Evolutionary conservation across 2,113 vertebrate genomes (phyloP).

Genomic region (Mormyrus lacerda): DNA sequence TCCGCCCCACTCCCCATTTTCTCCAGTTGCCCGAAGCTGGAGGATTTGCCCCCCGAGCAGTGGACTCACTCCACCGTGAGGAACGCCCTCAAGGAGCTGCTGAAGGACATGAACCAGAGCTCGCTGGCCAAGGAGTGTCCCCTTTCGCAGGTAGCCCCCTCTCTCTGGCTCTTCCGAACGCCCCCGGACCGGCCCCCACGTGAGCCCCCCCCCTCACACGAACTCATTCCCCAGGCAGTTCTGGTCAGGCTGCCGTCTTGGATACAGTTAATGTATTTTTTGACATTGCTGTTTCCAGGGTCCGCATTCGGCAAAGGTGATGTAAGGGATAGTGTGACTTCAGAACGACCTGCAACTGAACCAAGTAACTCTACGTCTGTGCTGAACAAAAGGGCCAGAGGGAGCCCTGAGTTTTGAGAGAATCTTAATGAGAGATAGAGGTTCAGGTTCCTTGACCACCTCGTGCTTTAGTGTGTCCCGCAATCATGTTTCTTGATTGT

Average conservation of each 20-base stretch:
- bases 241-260: background rate
- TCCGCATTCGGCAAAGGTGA: background rate
- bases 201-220: background rate
- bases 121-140: slow-evolving; percentile 94
- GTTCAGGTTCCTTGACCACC: background rate
- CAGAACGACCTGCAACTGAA: background rate
- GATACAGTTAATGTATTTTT: background rate
- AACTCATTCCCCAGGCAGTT: background rate
- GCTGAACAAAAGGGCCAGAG: background rate
- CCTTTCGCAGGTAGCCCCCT: slow-evolving; percentile 78
- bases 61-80: slow-evolving; percentile 94
- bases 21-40: slow-evolving; percentile 83
- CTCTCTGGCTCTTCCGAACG: background rate
- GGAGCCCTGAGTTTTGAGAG: background rate
- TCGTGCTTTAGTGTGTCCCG: background rate
- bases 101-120: slow-evolving; percentile 98
- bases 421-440: background rate
- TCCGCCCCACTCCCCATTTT: background rate
- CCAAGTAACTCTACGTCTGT: background rate
- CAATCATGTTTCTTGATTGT: background rate
- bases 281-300: background rate
- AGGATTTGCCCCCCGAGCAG: slow-evolving; percentile 90
- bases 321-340: background rate
- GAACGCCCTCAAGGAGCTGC: slow-evolving; percentile 92
- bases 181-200: background rate